A percentile compares a stretch with the other conserved stretches of the same genome.
phyloP scores from a whole-genome alignment of 2,888 invertebrate species.

The Caenorhabditis panamensis region DNA sequence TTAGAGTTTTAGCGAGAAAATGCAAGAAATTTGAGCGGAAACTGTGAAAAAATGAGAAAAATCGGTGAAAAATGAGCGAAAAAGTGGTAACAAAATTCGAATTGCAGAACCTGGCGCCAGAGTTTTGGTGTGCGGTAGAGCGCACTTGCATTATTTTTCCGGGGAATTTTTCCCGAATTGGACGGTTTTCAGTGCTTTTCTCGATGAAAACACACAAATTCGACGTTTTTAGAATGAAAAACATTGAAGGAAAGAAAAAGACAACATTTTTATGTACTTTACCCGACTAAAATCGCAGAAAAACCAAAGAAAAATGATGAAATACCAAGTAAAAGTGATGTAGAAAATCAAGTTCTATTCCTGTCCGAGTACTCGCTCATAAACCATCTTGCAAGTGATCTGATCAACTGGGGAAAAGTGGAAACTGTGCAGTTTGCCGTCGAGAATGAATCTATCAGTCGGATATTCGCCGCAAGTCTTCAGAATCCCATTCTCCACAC shows the following conservation, averaged over 20 bases:
- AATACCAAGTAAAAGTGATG: no score
- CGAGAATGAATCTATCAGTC: slow-evolving; percentile 7
- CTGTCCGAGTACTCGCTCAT: neutral
- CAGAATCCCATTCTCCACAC: slow-evolving; percentile 8
- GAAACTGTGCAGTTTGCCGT: slow-evolving; percentile 7
- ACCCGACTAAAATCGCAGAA: no score
- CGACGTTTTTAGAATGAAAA: no score
- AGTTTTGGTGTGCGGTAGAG: slow-evolving; percentile 5
- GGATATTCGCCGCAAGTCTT: neutral
- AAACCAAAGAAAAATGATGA: no score
- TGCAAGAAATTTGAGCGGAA: neutral
- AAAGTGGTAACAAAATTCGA: neutral
- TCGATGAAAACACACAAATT: no score
- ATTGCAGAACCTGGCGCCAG: neutral
- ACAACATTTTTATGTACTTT: no score
- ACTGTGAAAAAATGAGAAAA: neutral
- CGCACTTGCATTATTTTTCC: slow-evolving; percentile 8
- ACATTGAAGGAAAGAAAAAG: no score
- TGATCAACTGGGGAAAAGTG: neutral
- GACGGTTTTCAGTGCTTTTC: no score
- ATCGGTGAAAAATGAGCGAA: neutral
- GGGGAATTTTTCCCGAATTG: neutral
- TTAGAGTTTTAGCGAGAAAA: neutral
- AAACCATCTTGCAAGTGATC: neutral
- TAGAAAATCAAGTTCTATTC: no score